Percentiles rank a stretch among this genome's conserved stretches.
Conservation (phyloP, 2,113 vertebrate genomes). For the Myrmophylax atrothorax region DNA sequence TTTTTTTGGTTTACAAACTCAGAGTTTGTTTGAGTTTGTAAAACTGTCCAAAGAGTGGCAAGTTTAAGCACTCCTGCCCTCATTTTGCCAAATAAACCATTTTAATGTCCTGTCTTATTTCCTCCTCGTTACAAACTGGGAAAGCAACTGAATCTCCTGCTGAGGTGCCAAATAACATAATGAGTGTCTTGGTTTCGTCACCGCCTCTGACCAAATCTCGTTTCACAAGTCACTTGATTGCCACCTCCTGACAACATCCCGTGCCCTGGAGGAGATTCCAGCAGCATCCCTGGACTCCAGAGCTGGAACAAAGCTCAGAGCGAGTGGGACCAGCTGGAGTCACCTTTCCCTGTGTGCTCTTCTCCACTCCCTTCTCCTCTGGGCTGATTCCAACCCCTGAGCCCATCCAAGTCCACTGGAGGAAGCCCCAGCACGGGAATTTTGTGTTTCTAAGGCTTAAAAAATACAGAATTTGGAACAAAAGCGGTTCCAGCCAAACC, state of each 20-base stretch:
- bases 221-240: not conserved
- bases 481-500: not conserved
- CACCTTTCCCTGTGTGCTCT: accelerated
- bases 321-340: not conserved
- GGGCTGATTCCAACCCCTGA: not conserved
- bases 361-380: not conserved
- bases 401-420: accelerated
- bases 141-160: not conserved
- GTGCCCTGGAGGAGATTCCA: not conserved
- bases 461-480: not conserved
- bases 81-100: not conserved
- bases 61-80: not conserved
- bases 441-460: not conserved
- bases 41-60: not conserved
- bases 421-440: not conserved
- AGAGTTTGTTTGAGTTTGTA: not conserved
- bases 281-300: not conserved
- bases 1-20: not conserved
- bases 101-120: not conserved
- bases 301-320: no score
- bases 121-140: not conserved
- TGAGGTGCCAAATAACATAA: not conserved
- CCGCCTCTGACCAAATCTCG: not conserved
- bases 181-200: not conserved
- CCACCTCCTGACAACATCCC: not conserved